Percentiles rank a stretch among this genome's conserved stretches.
Evolutionary conservation across 2,888 invertebrate species (phyloP).

Genomic region (Adineta ricciae): DNA sequence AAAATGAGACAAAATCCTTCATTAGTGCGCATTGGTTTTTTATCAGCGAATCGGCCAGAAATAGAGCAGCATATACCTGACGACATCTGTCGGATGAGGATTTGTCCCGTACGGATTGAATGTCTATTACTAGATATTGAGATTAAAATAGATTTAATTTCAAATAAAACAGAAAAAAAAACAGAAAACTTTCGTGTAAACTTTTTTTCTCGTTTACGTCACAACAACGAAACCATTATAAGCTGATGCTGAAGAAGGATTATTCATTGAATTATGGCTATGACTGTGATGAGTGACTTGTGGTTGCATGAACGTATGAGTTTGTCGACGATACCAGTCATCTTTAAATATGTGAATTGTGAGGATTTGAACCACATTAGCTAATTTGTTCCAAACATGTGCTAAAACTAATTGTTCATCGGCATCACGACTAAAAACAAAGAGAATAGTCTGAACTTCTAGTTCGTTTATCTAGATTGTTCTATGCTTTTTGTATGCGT

Average conservation of each 20-base stretch:
- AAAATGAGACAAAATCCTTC: background rate
- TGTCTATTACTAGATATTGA: background rate
- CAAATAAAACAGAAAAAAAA: background rate
- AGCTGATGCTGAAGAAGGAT: background rate
- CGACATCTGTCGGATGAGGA: background rate
- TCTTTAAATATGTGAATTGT: constrained; percentile 57
- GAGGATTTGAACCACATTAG: constrained; percentile 54
- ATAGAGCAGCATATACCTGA: background rate
- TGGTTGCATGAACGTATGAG: constrained; percentile 3
- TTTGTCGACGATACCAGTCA: constrained; percentile 46
- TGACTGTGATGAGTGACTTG: background rate
- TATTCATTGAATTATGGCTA: background rate
- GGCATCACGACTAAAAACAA: constrained; percentile 55
- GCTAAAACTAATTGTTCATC: constrained; percentile 58
- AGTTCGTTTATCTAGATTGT: too few species aligned
- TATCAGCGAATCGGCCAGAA: background rate
- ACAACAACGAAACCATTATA: background rate
- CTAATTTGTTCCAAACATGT: constrained; percentile 56
- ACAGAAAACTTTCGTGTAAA: background rate
- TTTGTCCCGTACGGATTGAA: too few species aligned
- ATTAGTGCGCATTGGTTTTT: background rate
- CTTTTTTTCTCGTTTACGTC: background rate
- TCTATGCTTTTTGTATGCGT: too few species aligned
- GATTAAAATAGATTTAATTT: background rate
- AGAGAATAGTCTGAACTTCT: background rate